Base-by-base conservation (phyloP, 2,113 vertebrate genomes). In the Progne subis region DNA sequence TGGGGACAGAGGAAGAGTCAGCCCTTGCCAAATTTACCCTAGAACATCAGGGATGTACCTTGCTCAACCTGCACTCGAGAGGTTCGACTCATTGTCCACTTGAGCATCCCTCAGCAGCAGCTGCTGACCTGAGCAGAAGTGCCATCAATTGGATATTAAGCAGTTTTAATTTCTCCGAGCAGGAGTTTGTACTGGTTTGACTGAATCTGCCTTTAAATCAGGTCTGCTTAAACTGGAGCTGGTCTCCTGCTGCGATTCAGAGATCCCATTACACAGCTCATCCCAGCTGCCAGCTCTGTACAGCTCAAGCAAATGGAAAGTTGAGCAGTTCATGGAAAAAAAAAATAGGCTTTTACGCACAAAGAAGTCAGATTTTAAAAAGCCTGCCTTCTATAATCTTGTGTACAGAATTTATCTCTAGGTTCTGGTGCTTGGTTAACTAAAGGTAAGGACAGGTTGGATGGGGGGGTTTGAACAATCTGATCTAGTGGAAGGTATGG, bases 231-330 rank as follows among this genome's bases (percentile, higher is more conserved):
- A 86, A 87, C 78, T 43, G 47, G 94, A 94, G 70, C 78, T 43
- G 81, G 37, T 49, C 76, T 79, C 71, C 63, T 79, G 84, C 70
- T 86, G 65, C 37, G 8, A 75, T 89, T 95, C 93, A 94, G 77
- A 82, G 57, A 94, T 95, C 93, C 94, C 95, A 85, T 94, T 95
- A 85, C 89, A 85, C 78, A 80, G 94, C 70, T 78, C 84, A 85
- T 59, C 93, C 83, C 74, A 50, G 74, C 81, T 84, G 94, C 94
- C 96, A 89, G 91, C 77, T 82, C 86, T 11, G 37, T 6, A 12
- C 57, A 32, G 93, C 91, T 84, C 21, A 0, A 71, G 74, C 63
- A 75, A 64, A 89, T 9, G 86, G 94, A 94, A 96, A 94, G 92
- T 88, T 82, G 88, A 86, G 79, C 94, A 84, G 61, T 39, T 68